Conservation (phyloP, 2,888 invertebrate species). For the Ommatoiulus sabulosus region DNA sequence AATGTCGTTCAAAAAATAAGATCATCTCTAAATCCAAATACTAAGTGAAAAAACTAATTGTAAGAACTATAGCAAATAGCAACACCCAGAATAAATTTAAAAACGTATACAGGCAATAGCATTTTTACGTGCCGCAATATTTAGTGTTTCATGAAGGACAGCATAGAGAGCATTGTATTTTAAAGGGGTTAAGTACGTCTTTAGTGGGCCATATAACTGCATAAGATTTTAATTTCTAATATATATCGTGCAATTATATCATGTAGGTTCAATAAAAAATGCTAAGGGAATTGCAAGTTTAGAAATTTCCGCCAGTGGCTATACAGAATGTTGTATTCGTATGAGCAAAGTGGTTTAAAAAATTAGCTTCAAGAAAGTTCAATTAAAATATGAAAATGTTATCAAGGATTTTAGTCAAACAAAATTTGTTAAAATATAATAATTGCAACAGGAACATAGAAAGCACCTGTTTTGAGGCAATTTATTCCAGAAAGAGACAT, state of each 20-base stretch:
- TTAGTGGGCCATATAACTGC: neutral
- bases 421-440: no score
- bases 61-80: neutral
- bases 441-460: no score
- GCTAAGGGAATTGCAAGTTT: neutral
- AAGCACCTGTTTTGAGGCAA: no score
- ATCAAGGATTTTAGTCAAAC: no score
- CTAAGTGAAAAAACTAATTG: neutral
- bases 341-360: neutral
- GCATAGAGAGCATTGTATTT: neutral
- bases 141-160: neutral
- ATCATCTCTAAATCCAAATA: neutral
- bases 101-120: neutral
- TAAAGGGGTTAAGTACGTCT: neutral
- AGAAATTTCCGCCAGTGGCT: neutral
- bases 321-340: neutral
- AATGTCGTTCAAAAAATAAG: constrained; percentile 1
- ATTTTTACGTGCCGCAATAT: neutral
- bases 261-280: constrained; percentile 11
- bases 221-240: neutral
- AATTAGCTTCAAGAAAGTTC: neutral
- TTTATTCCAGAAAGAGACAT: no score
- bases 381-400: neutral
- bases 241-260: neutral
- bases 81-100: neutral